These are phyloP conservation scores for Metopia argyrocephala DNA, from an alignment of 2,888 invertebrate genomes.

Conservation along the genomic window DNA sequence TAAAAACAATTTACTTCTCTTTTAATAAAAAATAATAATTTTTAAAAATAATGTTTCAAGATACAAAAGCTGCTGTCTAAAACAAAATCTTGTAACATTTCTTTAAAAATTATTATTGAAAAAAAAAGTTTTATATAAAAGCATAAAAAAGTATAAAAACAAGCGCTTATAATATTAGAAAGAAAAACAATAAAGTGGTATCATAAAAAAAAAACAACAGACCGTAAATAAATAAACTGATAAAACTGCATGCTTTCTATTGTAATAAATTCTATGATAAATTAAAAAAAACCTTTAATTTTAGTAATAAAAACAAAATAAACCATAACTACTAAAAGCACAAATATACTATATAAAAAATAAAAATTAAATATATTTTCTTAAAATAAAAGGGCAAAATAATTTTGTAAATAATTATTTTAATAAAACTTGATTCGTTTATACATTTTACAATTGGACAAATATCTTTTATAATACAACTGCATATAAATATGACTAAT, in stretches of 20 bases:
- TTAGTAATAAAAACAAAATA: constrained; percentile 13
- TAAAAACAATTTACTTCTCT: constrained; percentile 28
- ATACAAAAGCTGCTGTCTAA: constrained; percentile 44
- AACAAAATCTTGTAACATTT: constrained; percentile 15
- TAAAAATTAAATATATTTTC: constrained; percentile 43
- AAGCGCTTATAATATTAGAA: constrained; percentile 58
- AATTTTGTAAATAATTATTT: constrained; percentile 47
- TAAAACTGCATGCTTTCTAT: constrained; percentile 40
- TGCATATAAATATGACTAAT: background rate
- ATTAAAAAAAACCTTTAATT: background rate
- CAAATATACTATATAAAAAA: constrained; percentile 26
- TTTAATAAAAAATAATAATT: constrained; percentile 11
- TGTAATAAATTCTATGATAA: constrained; percentile 30
- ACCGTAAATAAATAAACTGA: background rate
- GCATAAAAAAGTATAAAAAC: constrained; percentile 19
- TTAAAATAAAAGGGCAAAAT: constrained; percentile 23
- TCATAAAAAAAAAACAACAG: background rate
- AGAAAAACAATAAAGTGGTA: background rate
- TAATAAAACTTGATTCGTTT: background rate
- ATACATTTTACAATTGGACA: constrained; percentile 25
- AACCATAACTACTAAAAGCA: constrained; percentile 19
- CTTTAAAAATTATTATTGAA: constrained; percentile 15
- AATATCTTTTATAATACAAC: background rate
- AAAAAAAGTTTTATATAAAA: constrained; percentile 36
- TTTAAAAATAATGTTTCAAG: constrained; percentile 25